Conservation (phyloP, 2,888 invertebrate genomes). For the Trissoscelio sp. region DNA sequence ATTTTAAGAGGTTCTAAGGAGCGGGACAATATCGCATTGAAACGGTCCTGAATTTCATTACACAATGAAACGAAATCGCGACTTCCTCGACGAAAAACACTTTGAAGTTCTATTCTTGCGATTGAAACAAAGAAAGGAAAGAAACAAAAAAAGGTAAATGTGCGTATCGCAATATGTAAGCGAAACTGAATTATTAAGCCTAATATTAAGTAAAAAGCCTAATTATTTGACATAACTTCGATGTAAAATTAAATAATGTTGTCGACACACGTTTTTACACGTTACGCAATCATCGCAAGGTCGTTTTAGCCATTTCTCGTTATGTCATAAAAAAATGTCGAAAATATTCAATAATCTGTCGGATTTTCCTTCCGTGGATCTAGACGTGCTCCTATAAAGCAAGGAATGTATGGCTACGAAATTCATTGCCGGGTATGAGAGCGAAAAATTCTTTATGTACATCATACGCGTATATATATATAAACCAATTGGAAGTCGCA, state of each 20-base stretch:
- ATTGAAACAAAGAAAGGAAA: constrained; percentile 19
- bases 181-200: constrained; percentile 35
- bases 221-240: constrained; percentile 23
- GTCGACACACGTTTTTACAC: neutral
- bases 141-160: too few relatives aligned
- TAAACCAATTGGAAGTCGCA: constrained; percentile 38
- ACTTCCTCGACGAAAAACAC: constrained; percentile 32
- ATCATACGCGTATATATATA: constrained; percentile 28
- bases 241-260: too few relatives aligned
- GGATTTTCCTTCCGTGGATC: constrained; percentile 27
- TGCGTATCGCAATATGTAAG: neutral
- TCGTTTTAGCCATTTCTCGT: constrained; percentile 13
- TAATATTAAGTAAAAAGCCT: neutral
- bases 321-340: constrained; percentile 21
- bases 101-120: constrained; percentile 17
- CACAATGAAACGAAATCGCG: constrained; percentile 42
- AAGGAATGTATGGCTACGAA: constrained; percentile 53
- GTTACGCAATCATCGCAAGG: constrained; percentile 11
- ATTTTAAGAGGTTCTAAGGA: constrained; percentile 45
- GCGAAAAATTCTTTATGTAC: constrained; percentile 48
- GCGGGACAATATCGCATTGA: constrained; percentile 43
- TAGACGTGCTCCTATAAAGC: constrained; percentile 36
- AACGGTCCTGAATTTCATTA: constrained; percentile 52
- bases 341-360: constrained; percentile 56
- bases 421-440: constrained; percentile 57